Percentiles rank a stretch among this genome's conserved stretches.
These are phyloP conservation scores for Phenganax stokvisi DNA, from an alignment of 92 coral and sea anemone species.

Conservation along the genomic window DNA sequence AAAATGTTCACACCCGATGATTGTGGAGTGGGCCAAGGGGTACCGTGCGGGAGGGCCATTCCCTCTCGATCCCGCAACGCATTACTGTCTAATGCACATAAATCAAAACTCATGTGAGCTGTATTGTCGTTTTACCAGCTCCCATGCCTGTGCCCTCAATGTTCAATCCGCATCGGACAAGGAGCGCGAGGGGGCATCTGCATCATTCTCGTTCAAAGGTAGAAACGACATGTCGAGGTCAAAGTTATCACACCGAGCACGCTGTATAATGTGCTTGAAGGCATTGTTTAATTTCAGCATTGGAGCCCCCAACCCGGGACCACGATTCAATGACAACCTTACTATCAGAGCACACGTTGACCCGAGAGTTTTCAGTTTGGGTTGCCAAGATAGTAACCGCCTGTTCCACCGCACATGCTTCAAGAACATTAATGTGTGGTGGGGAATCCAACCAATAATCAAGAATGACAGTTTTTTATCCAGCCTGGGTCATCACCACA, in stretches of 20 bases:
- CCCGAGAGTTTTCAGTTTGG: neutral
- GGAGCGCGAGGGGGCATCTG: slow-evolving; percentile 50
- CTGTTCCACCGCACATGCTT: slow-evolving; percentile 1
- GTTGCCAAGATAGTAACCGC: neutral
- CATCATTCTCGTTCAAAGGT: slow-evolving; percentile 43
- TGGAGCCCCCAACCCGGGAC: neutral
- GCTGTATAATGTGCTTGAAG: neutral
- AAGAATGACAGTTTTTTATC: neutral
- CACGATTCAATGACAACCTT: neutral
- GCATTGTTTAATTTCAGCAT: neutral
- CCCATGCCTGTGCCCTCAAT: neutral
- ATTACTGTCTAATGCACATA: neutral
- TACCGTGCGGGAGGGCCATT: too few relatives aligned
- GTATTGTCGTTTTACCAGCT: neutral
- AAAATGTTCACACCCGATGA: too few relatives aligned
- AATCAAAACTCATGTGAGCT: neutral
- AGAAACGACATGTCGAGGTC: neutral
- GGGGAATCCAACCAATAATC: slow-evolving; percentile 21
- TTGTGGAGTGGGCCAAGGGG: too few relatives aligned
- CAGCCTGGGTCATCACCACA: neutral
- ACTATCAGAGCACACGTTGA: neutral
- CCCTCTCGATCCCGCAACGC: too few relatives aligned
- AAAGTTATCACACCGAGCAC: neutral
- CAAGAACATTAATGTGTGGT: neutral
- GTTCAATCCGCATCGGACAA: neutral